Percentiles rank a stretch among this genome's conserved stretches.
Conservation (phyloP, 2,113 vertebrate genomes). For the Cyphomyrus plagiostoma region DNA sequence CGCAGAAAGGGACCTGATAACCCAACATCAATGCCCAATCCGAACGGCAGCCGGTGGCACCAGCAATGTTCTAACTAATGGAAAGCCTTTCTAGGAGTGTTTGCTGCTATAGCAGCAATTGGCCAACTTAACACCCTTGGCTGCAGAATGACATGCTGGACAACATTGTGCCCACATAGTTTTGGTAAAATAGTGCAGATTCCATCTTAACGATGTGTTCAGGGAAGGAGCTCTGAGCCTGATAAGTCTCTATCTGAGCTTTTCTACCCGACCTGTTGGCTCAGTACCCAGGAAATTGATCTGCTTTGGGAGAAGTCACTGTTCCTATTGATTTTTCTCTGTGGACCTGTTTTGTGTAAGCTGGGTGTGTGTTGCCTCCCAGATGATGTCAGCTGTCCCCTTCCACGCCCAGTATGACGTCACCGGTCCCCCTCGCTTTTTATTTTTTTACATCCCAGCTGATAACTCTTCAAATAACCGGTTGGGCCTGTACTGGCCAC, state of each 20-base stretch:
- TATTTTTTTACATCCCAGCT: conserved; percentile 50
- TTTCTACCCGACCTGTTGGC: conserved; percentile 37
- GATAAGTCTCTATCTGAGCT: background rate
- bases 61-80: background rate
- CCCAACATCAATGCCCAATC: background rate
- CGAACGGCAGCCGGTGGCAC: background rate
- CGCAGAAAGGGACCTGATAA: background rate
- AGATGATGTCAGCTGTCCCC: conserved; percentile 42
- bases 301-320: conserved; percentile 50
- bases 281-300: conserved; percentile 52
- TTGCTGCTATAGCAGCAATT: background rate
- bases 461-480: conserved; percentile 23
- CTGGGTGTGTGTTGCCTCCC: conserved; percentile 32
- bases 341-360: conserved; percentile 22
- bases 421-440: conserved; percentile 40
- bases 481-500: background rate
- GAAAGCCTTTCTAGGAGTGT: background rate
- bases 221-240: background rate
- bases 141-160: background rate
- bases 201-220: background rate
- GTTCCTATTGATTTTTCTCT: conserved; percentile 37
- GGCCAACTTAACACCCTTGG: background rate
- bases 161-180: background rate
- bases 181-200: background rate
- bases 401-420: conserved; percentile 41